A percentile compares a stretch with the other conserved stretches of the same genome.
Conservation (phyloP, 1,140 invertebrate species). For the Wasmannia auropunctata region DNA sequence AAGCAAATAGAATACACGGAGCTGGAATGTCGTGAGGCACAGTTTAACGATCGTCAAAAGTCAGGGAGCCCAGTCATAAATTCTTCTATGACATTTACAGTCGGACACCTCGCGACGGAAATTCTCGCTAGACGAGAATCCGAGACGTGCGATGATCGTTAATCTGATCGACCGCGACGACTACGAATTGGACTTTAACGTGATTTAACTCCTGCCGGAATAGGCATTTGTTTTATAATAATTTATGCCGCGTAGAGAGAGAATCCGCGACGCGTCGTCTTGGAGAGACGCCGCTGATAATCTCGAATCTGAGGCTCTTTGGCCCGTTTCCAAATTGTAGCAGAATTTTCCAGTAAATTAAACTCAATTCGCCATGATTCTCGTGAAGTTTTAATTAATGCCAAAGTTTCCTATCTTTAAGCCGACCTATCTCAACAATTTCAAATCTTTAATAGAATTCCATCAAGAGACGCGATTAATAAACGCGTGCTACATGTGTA, state of each 20-base stretch:
- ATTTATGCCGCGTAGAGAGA: constrained; percentile 10
- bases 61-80: constrained; percentile 82
- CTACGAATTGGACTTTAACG: constrained; percentile 25
- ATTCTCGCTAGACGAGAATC: constrained; percentile 68
- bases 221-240: constrained; percentile 41
- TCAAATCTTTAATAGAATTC: not conserved
- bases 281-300: not conserved
- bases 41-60: constrained; percentile 72
- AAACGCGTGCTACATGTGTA: not conserved
- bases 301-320: not conserved
- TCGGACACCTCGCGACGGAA: constrained; percentile 68
- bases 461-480: not conserved
- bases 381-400: constrained; percentile 13
- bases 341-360: constrained; percentile 11
- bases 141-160: constrained; percentile 55
- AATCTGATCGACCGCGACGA: constrained; percentile 49
- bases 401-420: constrained; percentile 3
- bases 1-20: constrained; percentile 64
- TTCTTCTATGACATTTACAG: constrained; percentile 82
- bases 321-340: constrained; percentile 14
- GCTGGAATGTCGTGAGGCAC: constrained; percentile 43
- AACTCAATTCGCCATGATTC: not conserved
- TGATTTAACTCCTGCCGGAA: constrained; percentile 35
- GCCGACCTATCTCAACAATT: not conserved
- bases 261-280: not conserved